Conservation (phyloP, 2,113 vertebrate genomes). For the Calyptommatus sinebrachiatus region DNA sequence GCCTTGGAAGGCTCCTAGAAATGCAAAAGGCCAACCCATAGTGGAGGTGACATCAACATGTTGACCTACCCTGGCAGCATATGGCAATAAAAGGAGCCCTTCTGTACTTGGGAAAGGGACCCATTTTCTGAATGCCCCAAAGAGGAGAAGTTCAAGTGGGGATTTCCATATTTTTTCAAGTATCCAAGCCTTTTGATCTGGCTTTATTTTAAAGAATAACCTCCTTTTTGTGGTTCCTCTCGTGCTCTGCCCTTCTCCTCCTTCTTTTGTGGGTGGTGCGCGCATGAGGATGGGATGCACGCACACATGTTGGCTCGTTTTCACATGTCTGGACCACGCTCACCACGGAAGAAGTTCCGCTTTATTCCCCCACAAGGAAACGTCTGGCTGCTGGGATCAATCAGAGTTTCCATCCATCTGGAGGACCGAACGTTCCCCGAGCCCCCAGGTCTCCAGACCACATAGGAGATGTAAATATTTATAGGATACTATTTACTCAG, state of each 20-base stretch:
- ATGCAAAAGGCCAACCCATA: not conserved
- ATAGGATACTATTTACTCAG: constrained; percentile 30
- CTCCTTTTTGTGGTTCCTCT: accelerated
- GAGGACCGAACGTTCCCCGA: not conserved
- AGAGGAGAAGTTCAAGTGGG: not conserved
- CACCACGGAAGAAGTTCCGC: not conserved
- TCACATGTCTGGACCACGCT: constrained; percentile 9
- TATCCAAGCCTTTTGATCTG: constrained; percentile 59
- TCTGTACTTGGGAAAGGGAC: not conserved
- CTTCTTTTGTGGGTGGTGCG: too few species aligned
- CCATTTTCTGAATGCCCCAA: not conserved
- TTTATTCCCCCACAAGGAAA: not conserved
- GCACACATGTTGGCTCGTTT: constrained; percentile 3
- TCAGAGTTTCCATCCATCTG: constrained; percentile 29
- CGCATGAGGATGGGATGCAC: too few species aligned
- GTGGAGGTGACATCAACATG: constrained; percentile 20
- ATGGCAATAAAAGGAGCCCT: constrained; percentile 12
- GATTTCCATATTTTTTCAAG: constrained; percentile 39
- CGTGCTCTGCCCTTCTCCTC: too few species aligned
- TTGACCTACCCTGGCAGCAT: constrained; percentile 3
- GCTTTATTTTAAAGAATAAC: constrained; percentile 40
- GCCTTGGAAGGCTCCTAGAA: not conserved
- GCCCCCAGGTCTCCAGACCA: not conserved
- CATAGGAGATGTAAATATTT: constrained; percentile 45
- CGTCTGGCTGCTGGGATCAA: constrained; percentile 3